Evolutionary conservation across 2,797 vertebrate species (phyloP).

Genomic region (Neomorphus geoffroyi): DNA sequence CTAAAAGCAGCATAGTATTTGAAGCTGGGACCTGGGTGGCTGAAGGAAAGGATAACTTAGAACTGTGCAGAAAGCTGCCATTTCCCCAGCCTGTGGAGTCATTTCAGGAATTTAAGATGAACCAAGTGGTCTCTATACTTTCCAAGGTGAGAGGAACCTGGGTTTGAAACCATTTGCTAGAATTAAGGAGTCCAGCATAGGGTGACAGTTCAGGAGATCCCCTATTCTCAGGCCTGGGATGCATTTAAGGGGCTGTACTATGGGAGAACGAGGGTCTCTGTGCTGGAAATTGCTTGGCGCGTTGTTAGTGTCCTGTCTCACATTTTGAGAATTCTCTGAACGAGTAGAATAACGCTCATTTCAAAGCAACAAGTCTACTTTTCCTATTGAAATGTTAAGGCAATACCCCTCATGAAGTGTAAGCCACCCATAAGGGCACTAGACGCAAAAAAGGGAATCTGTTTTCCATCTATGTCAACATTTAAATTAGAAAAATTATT

Average conservation of each 20-base stretch:
- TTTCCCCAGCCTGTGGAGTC: background rate
- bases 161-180: background rate
- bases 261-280: background rate
- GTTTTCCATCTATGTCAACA: background rate
- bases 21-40: background rate
- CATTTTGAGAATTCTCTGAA: background rate
- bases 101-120: background rate
- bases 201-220: background rate
- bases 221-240: background rate
- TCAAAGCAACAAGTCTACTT: background rate
- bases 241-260: background rate
- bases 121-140: background rate
- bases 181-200: background rate
- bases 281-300: background rate
- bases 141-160: background rate
- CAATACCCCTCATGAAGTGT: background rate
- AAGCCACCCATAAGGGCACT: background rate
- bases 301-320: background rate
- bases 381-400: background rate
- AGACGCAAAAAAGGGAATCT: background rate
- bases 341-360: background rate
- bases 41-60: background rate
- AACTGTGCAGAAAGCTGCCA: background rate
- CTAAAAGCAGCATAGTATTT: background rate
- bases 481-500: background rate